A percentile compares a stretch with the other conserved stretches of the same genome.
phyloP scores from a whole-genome alignment of 2,888 invertebrate species.

The Amphipoea oculea region DNA sequence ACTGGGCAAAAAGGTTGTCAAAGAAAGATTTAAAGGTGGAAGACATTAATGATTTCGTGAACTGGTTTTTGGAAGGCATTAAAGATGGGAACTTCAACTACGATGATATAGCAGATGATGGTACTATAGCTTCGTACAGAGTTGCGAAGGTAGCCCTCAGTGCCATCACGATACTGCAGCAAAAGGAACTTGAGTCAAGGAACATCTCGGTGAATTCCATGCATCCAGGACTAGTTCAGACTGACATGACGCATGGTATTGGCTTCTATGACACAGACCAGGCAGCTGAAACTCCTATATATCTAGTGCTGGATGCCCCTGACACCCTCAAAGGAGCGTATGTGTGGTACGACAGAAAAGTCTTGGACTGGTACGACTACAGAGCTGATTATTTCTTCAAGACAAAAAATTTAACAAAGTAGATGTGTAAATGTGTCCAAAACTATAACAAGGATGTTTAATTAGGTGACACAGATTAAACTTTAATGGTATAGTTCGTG shows the following conservation, averaged over 20 bases:
- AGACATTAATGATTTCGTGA: constrained; percentile 89
- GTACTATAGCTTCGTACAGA: constrained; percentile 91
- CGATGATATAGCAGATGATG: constrained; percentile 85
- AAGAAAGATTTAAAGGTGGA: constrained; percentile 74
- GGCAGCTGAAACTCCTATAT: constrained; percentile 90
- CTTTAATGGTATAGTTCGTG: constrained; percentile 16
- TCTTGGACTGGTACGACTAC: constrained; percentile 90
- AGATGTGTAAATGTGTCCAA: not conserved
- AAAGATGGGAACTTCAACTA: constrained; percentile 75
- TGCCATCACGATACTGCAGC: constrained; percentile 92
- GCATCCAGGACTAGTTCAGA: constrained; percentile 94
- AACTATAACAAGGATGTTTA: constrained; percentile 11
- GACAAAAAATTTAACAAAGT: constrained; percentile 52
- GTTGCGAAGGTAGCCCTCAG: constrained; percentile 93
- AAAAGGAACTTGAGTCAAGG: constrained; percentile 89
- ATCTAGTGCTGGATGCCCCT: constrained; percentile 89
- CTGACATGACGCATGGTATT: constrained; percentile 93
- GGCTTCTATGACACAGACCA: constrained; percentile 90
- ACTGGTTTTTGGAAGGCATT: constrained; percentile 90
- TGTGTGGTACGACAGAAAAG: constrained; percentile 90
- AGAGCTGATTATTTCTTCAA: constrained; percentile 81
- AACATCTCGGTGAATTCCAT: constrained; percentile 91
- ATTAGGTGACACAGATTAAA: constrained; percentile 10
- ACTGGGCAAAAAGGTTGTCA: constrained; percentile 78
- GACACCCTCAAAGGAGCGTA: constrained; percentile 91